A percentile compares a stretch with the other conserved stretches of the same genome.
These are phyloP conservation scores for Sinosuthora webbiana DNA, from an alignment of 2,113 vertebrate genomes.

Conservation along the genomic window DNA sequence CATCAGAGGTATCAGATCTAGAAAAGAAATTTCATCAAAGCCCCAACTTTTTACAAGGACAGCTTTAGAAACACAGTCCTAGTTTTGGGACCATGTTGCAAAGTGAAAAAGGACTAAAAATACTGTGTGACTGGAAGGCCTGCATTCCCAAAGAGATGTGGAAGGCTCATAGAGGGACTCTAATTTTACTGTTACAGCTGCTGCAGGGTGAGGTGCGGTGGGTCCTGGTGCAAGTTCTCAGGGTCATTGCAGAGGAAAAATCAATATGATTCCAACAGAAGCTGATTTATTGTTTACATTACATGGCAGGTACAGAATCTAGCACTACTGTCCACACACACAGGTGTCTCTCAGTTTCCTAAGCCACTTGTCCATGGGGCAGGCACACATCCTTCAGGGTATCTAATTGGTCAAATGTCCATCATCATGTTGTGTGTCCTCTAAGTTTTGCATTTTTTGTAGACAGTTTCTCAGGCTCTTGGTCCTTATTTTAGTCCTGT, in stretches of 20 bases:
- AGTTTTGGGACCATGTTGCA: neutral
- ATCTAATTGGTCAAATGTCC: too few relatives aligned
- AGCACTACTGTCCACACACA: too few relatives aligned
- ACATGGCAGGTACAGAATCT: too few relatives aligned
- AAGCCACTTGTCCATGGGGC: too few relatives aligned
- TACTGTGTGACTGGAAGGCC: neutral
- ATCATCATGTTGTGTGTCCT: too few relatives aligned
- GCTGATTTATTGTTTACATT: too few relatives aligned
- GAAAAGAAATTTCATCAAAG: neutral
- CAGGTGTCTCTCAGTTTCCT: too few relatives aligned
- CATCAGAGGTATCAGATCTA: neutral
- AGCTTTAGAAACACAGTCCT: neutral
- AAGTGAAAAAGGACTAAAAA: neutral
- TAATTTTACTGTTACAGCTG: neutral
- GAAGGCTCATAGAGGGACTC: neutral
- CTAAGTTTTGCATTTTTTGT: too few relatives aligned
- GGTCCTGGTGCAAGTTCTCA: accelerated
- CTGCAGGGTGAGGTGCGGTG: neutral
- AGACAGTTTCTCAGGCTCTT: too few relatives aligned
- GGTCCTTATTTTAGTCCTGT: too few relatives aligned
- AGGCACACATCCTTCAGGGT: too few relatives aligned
- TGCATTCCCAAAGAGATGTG: neutral
- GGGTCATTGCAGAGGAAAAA: neutral
- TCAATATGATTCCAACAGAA: too few relatives aligned
- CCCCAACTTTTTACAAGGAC: neutral